Conservation (phyloP, 2,113 vertebrate species). For the Alexandromys fortis region DNA sequence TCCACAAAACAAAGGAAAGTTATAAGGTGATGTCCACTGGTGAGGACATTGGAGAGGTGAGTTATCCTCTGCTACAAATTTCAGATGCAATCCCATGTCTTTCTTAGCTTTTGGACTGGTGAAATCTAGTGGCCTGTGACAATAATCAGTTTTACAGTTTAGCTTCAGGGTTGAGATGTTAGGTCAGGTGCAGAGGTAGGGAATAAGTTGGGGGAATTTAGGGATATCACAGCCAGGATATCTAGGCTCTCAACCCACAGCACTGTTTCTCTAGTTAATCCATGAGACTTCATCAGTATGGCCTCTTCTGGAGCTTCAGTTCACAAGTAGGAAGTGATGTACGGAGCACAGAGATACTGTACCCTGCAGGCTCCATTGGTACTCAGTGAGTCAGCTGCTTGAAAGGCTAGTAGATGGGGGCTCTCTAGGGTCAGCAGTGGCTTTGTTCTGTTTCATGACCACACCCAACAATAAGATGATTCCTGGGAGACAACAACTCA, state of each 20-base stretch:
- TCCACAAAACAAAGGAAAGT: background rate
- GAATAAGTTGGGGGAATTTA: background rate
- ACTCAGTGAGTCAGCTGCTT: accelerated
- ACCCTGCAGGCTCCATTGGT: accelerated
- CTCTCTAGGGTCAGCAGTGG: accelerated
- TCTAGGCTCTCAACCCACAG: too few relatives aligned
- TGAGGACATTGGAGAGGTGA: too few relatives aligned
- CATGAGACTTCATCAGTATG: background rate
- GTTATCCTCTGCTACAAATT: background rate
- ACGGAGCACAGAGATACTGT: accelerated
- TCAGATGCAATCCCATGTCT: background rate
- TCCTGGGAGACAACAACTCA: background rate
- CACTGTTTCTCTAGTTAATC: too few relatives aligned
- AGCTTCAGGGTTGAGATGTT: background rate
- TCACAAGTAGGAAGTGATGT: background rate
- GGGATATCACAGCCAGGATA: background rate
- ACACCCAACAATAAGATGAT: background rate
- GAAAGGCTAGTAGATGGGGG: accelerated
- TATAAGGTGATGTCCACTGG: background rate
- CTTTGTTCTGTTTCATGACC: too few relatives aligned
- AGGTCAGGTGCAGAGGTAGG: background rate
- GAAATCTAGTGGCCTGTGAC: background rate
- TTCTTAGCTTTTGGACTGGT: background rate
- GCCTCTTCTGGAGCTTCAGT: background rate
- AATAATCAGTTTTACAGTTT: background rate